Conservation (phyloP, 2,888 invertebrate species). For the Nephrotoma flavescens region DNA sequence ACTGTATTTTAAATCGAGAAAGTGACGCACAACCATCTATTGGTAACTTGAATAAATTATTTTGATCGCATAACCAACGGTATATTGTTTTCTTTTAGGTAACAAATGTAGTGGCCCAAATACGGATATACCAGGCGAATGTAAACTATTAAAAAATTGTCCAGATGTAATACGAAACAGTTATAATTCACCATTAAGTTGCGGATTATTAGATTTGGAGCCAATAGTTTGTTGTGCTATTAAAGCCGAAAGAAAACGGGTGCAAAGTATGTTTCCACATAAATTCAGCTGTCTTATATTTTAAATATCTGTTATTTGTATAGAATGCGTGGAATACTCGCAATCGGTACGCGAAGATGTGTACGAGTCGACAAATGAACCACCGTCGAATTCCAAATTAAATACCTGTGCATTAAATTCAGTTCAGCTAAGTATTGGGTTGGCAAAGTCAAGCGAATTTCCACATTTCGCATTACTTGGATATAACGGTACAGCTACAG, state of each 20-base stretch:
- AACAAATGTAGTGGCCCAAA: neutral
- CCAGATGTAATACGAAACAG: neutral
- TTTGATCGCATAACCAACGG: too few relatives aligned
- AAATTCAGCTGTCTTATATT: neutral
- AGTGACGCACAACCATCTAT: too few relatives aligned
- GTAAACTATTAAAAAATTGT: neutral
- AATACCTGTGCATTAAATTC: neutral
- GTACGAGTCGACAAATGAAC: neutral
- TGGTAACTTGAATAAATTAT: too few relatives aligned
- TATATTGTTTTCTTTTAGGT: neutral
- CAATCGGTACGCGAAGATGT: neutral
- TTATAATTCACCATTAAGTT: neutral
- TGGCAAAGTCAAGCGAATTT: slow-evolving; percentile 20
- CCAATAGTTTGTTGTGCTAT: neutral
- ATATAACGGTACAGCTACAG: neutral
- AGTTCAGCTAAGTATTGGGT: neutral
- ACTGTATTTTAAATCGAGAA: too few relatives aligned
- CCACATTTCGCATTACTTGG: slow-evolving; percentile 21
- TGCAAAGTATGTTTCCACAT: neutral
- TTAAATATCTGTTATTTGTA: neutral
- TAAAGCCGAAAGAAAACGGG: neutral
- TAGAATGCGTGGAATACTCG: neutral
- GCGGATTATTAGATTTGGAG: neutral
- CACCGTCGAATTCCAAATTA: neutral
- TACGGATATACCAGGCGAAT: neutral